Percentiles rank a stretch among this genome's conserved stretches.
Conservation (phyloP, 1,140 invertebrate genomes). For the Zaprionus davidi region DNA sequence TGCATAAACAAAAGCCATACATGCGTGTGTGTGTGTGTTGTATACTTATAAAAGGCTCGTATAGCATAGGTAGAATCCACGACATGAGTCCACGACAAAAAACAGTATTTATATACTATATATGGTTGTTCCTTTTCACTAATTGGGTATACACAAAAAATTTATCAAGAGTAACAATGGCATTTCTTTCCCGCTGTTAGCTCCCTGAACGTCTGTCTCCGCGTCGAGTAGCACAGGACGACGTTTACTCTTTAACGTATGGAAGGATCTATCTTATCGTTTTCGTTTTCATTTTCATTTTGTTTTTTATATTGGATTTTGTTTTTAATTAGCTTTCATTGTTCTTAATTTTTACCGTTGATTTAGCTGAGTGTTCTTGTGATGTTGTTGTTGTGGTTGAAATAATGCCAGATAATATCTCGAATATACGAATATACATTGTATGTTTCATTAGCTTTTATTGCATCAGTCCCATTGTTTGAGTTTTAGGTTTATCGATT, state of each 20-base stretch:
- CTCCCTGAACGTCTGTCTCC: constrained; percentile 10
- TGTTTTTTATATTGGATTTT: constrained; percentile 27
- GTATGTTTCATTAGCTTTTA: constrained; percentile 54
- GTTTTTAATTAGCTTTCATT: constrained; percentile 10
- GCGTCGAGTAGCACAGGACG: constrained; percentile 39
- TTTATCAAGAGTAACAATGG: constrained; percentile 46
- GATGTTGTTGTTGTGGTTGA: constrained; percentile 7
- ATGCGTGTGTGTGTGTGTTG: constrained; percentile 28
- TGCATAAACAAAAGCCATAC: constrained; percentile 54
- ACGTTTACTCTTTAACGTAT: constrained; percentile 47
- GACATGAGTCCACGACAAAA: constrained; percentile 27
- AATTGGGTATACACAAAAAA: constrained; percentile 40
- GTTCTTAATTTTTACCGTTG: constrained; percentile 9
- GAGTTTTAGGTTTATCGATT: constrained; percentile 65
- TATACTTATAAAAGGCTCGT: constrained; percentile 54
- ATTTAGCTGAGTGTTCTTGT: background rate
- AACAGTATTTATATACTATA: constrained; percentile 53
- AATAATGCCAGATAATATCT: constrained; percentile 45
- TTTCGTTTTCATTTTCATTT: constrained; percentile 1
- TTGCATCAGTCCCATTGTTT: constrained; percentile 79
- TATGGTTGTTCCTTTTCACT: constrained; percentile 24
- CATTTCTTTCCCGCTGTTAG: constrained; percentile 29
- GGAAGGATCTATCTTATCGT: constrained; percentile 63
- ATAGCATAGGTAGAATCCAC: constrained; percentile 46
- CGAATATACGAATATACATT: constrained; percentile 27